Conservation (phyloP, 2,113 vertebrate species). For the Xyliphius kryptos region DNA sequence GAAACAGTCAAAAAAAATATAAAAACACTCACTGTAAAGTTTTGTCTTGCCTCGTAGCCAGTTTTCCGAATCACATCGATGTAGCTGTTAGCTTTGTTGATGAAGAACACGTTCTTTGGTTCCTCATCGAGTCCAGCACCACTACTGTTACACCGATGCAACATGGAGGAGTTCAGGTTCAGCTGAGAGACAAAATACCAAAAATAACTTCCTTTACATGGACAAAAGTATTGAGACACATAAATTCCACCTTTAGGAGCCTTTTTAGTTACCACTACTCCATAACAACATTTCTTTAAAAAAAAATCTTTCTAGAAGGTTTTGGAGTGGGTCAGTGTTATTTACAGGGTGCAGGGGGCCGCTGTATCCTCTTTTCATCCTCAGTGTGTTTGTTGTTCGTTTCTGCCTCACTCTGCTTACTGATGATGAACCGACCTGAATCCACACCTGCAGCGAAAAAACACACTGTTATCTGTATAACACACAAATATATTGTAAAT, state of each 20-base stretch:
- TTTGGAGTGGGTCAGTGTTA: too few relatives aligned
- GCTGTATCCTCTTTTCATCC: background rate
- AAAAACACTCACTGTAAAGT: slow-evolving; percentile 20
- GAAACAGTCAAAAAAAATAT: too few relatives aligned
- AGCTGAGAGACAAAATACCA: slow-evolving; percentile 26
- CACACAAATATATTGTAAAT: too few relatives aligned
- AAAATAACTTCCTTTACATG: too few relatives aligned
- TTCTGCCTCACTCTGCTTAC: slow-evolving; percentile 10
- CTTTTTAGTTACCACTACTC: too few relatives aligned
- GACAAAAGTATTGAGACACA: too few relatives aligned
- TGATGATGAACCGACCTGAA: background rate
- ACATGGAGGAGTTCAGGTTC: background rate
- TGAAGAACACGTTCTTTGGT: too few relatives aligned
- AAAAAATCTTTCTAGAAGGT: too few relatives aligned
- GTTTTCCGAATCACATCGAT: background rate
- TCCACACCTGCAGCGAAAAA: background rate
- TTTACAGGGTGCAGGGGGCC: background rate
- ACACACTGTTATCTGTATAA: too few relatives aligned
- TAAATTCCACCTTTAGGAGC: too few relatives aligned
- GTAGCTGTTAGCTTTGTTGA: too few relatives aligned
- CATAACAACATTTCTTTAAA: too few relatives aligned
- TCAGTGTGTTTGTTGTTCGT: background rate
- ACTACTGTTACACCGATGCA: background rate
- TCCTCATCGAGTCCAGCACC: slow-evolving; percentile 20
- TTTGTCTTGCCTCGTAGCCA: slow-evolving; percentile 4